Evolutionary conservation across 2,888 invertebrate genomes (phyloP).

Genomic region (Sepioteuthis lessoniana): DNA sequence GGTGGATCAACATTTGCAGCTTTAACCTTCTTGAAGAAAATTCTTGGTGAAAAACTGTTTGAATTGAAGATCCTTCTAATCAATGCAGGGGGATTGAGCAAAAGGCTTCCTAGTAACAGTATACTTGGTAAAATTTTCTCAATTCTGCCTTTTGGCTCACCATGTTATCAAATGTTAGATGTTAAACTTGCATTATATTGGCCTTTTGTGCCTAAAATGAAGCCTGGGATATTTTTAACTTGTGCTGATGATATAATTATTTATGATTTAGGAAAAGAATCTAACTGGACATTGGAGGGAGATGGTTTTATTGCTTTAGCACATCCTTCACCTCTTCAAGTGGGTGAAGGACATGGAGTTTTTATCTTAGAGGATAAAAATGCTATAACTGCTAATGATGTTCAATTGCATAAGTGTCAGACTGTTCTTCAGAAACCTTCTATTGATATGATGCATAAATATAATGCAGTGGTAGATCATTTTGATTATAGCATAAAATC

Average conservation of each 20-base stretch:
- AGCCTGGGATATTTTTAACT: constrained; percentile 74
- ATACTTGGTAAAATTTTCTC: constrained; percentile 76
- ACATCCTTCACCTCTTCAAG: constrained; percentile 75
- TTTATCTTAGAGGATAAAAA: constrained; percentile 72
- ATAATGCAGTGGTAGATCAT: background rate
- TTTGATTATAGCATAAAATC: background rate
- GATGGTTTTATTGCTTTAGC: constrained; percentile 76
- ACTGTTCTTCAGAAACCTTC: constrained; percentile 77
- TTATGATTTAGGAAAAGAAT: constrained; percentile 63
- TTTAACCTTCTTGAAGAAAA: constrained; percentile 65
- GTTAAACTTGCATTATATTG: constrained; percentile 76
- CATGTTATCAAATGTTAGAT: constrained; percentile 75
- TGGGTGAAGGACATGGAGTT: constrained; percentile 76
- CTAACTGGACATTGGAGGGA: constrained; percentile 61
- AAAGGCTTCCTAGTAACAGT: constrained; percentile 76
- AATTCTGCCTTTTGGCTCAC: constrained; percentile 72
- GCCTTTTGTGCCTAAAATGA: constrained; percentile 75
- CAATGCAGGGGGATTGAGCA: constrained; percentile 77
- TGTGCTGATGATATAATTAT: constrained; percentile 76
- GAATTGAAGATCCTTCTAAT: constrained; percentile 73
- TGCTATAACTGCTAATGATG: constrained; percentile 44
- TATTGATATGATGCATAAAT: constrained; percentile 69
- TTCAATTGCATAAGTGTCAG: constrained; percentile 68
- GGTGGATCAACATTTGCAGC: constrained; percentile 76
- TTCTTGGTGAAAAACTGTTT: constrained; percentile 68